Conservation (phyloP, 2,797 vertebrate species). For the Cryptoblepharus egeriae region DNA sequence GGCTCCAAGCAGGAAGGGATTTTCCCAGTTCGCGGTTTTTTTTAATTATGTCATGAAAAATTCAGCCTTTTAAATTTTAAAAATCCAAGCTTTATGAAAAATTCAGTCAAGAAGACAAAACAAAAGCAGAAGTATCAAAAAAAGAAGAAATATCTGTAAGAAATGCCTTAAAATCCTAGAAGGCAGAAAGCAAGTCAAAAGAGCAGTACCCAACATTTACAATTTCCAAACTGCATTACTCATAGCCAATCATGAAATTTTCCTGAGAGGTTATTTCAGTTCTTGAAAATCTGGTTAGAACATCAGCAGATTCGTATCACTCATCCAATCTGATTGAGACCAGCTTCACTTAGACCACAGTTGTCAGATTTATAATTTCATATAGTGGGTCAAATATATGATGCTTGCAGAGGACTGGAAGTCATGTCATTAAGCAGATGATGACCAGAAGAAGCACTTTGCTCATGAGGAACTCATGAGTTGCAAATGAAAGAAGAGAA, state of each 20-base stretch:
- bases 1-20: neutral
- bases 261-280: neutral
- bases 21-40: neutral
- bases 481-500: too few relatives aligned
- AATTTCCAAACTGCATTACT: neutral
- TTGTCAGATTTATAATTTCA: too few relatives aligned
- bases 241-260: neutral
- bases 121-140: neutral
- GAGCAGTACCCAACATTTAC: neutral
- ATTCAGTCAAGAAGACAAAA: slow-evolving; percentile 5
- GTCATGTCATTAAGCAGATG: too few relatives aligned
- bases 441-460: too few relatives aligned
- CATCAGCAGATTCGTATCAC: neutral
- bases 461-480: too few relatives aligned
- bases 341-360: neutral
- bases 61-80: slow-evolving; percentile 8
- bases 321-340: neutral
- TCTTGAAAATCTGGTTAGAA: neutral
- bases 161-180: neutral
- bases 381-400: too few relatives aligned
- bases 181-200: slow-evolving; percentile 1
- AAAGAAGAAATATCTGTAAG: neutral
- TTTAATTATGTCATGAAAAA: slow-evolving; percentile 15
- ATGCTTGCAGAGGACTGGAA: too few relatives aligned
- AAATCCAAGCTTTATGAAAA: slow-evolving; percentile 7